phyloP scores from a whole-genome alignment of 2,113 vertebrate genomes.

The Myotis davidii region DNA sequence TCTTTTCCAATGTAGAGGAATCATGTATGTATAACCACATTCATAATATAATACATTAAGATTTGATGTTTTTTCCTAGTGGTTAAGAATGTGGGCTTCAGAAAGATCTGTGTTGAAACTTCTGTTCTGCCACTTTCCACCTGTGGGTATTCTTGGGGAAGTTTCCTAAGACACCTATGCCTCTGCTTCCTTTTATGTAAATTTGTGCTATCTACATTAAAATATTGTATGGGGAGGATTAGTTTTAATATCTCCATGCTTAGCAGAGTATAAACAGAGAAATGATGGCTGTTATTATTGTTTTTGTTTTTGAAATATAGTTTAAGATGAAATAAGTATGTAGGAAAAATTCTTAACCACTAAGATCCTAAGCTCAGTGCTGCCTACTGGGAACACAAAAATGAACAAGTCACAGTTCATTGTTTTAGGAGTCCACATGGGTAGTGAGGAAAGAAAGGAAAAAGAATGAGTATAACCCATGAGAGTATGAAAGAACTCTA shows the following conservation, averaged over 20 bases:
- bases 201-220: neutral
- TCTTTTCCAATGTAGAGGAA: neutral
- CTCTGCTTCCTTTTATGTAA: slow-evolving; percentile 26
- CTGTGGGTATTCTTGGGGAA: neutral
- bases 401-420: neutral
- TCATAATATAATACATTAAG: neutral
- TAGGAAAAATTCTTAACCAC: neutral
- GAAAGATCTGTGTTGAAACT: neutral
- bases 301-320: neutral
- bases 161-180: neutral
- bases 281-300: neutral
- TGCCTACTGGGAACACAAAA: neutral
- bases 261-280: neutral
- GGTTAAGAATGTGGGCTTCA: neutral
- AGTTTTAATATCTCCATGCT: neutral
- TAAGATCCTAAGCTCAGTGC: neutral
- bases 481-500: neutral
- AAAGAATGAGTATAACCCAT: neutral
- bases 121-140: neutral
- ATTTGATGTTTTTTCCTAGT: neutral
- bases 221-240: neutral
- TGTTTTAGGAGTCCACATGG: neutral
- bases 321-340: neutral
- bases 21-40: neutral
- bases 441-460: neutral